Percentiles rank a stretch among this genome's conserved stretches.
Conservation (phyloP, 2,113 vertebrate species). For the Platichthys flesus region DNA sequence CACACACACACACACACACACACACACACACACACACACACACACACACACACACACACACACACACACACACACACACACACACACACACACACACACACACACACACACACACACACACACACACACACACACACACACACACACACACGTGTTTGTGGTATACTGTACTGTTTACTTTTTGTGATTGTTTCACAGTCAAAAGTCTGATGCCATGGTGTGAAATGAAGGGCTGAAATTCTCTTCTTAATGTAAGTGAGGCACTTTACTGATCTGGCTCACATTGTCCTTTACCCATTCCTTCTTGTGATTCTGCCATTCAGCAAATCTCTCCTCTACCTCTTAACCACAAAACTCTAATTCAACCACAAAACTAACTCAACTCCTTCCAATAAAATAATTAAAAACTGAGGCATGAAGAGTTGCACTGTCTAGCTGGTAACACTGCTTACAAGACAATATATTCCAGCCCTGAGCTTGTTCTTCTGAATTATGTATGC, state of each 20-base stretch:
- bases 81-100: too few relatives aligned
- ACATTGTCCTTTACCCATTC: slow-evolving; percentile 13
- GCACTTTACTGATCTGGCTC: slow-evolving; percentile 10
- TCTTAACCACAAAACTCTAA: slow-evolving; percentile 19
- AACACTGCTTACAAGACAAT: slow-evolving; percentile 45
- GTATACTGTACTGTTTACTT: background rate
- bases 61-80: too few relatives aligned
- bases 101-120: background rate
- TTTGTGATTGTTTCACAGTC: slow-evolving; percentile 2
- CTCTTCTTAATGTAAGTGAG: background rate
- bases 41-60: too few relatives aligned
- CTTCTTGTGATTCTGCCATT: slow-evolving; percentile 31
- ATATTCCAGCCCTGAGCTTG: slow-evolving; percentile 59
- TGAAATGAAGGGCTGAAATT: slow-evolving; percentile 18
- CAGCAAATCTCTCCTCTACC: slow-evolving; percentile 3
- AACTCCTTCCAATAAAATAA: slow-evolving; percentile 38
- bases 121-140: too few relatives aligned
- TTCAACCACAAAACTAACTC: slow-evolving; percentile 24
- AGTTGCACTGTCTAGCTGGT: background rate
- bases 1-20: too few relatives aligned
- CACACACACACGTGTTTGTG: background rate
- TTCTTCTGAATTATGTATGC: slow-evolving; percentile 65
- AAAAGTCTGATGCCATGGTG: background rate
- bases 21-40: too few relatives aligned
- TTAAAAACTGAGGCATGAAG: slow-evolving; percentile 9